Percentiles rank a stretch among this genome's conserved stretches.
Conservation (phyloP, 2,113 vertebrate species). For the Hystrix cristata region DNA sequence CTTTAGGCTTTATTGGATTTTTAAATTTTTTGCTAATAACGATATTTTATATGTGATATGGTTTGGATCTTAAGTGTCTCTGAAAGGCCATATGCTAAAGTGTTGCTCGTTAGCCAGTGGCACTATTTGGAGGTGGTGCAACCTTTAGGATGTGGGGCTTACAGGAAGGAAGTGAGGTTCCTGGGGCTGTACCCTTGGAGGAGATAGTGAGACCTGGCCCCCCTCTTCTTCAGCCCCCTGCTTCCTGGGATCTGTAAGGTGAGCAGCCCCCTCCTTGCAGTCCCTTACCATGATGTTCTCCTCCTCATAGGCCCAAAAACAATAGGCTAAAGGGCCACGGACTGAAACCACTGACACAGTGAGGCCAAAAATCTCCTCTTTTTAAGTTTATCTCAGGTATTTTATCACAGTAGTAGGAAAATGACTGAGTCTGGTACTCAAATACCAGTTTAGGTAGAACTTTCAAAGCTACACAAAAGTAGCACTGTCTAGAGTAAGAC, state of each 20-base stretch:
- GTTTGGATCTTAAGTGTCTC: neutral
- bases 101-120: neutral
- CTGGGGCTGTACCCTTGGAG: neutral
- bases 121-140: neutral
- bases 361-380: neutral
- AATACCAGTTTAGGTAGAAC: neutral
- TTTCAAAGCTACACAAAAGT: constrained; percentile 52
- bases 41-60: constrained; percentile 21
- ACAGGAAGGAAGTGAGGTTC: neutral
- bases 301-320: neutral
- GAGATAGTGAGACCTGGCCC: neutral
- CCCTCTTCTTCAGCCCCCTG: neutral
- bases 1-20: neutral
- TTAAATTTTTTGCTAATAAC: neutral
- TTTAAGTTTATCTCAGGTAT: neutral
- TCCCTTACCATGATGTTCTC: neutral
- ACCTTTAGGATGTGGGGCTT: neutral
- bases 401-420: neutral
- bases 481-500: neutral
- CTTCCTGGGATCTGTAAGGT: neutral
- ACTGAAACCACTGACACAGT: neutral
- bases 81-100: neutral
- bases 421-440: neutral
- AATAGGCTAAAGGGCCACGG: neutral
- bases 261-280: neutral